Base-by-base conservation (phyloP, 2,888 invertebrate genomes). In the Caenorhabditis imperialis region DNA sequence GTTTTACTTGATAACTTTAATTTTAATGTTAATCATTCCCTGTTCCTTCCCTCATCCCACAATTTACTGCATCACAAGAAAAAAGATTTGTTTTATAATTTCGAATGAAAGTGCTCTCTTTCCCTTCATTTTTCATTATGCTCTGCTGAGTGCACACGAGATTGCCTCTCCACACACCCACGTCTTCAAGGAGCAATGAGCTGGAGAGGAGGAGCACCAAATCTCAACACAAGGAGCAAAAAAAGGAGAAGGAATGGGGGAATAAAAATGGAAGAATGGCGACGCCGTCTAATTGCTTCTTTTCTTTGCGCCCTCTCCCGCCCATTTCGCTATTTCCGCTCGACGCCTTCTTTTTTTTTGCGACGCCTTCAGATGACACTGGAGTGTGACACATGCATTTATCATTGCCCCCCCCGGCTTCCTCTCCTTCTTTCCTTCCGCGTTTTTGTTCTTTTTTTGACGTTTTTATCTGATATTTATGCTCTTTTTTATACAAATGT, bases 241-340 rank as follows among this genome's bases (percentile, higher is more conserved):
- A 51, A 38, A 40, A 58, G 25, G 44, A 25, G 38, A 4, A 18
- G 40, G 40, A 10, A 20, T 16, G 18, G 10, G 18, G 38, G 5
- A 44, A 42, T 30, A 44, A 42, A 57, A 38, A 6, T n/a, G 30
- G 18, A 25, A 18, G 42, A 12, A 5, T 20, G 22, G 30, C 16
- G 55, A 33, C 23, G 30, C 57, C 50, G 35, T 50, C 65, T 65
- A 65, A 65, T 65, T 65, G 65, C 65, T 65, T 65, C 65, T 65
- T 33, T 22, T 55, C 55, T 42, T 50, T 65, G 55, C 57, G 57
- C 35, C 48, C 50, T 54, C 44, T 23, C 14, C 10, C 44, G 12
- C 33, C 4, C 14, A 27, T 23, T n/a, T n/a, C 63, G 20, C 20
- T 55, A 23, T 54, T 20, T 12, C 7, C n/a, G 22, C 10, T 37